Conservation (phyloP, 2,113 vertebrate genomes). For the Porphyrio hochstetteri region DNA sequence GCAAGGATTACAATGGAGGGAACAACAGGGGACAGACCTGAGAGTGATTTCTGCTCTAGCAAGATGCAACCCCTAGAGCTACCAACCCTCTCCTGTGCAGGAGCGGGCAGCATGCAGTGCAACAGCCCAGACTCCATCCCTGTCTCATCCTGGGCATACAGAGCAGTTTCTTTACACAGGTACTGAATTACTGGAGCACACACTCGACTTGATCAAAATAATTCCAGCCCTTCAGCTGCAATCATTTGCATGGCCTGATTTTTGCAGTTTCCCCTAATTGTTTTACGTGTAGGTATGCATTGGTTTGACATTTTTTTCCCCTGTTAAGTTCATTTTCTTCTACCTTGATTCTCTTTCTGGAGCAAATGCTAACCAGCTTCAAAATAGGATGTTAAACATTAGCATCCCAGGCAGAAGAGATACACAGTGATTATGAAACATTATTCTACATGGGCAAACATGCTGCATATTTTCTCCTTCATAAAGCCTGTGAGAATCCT, state of each 20-base stretch:
- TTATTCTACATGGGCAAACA: slow-evolving; percentile 2
- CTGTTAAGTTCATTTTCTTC: not conserved
- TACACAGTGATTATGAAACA: slow-evolving; percentile 1
- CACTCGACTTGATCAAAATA: slow-evolving; percentile 19
- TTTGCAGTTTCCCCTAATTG: not conserved
- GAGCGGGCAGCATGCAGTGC: not conserved
- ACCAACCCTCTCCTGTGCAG: not conserved
- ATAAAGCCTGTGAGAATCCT: not conserved
- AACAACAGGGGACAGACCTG: not conserved
- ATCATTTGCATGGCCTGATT: slow-evolving; percentile 7
- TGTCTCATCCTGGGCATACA: not conserved
- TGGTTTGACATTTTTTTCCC: not conserved
- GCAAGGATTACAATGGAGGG: not conserved
- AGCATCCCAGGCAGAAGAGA: not conserved
- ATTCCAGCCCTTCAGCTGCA: not conserved
- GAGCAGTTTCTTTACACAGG: not conserved
- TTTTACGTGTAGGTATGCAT: not conserved
- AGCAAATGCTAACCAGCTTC: not conserved
- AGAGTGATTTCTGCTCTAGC: not conserved
- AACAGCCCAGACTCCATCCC: not conserved
- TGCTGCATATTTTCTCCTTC: not conserved
- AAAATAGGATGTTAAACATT: not conserved
- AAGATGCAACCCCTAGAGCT: not conserved
- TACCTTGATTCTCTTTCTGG: not conserved
- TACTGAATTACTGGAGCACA: not conserved